Evolutionary conservation across 2,113 vertebrate genomes (phyloP).

Genomic region (Peromyscus californicus): DNA sequence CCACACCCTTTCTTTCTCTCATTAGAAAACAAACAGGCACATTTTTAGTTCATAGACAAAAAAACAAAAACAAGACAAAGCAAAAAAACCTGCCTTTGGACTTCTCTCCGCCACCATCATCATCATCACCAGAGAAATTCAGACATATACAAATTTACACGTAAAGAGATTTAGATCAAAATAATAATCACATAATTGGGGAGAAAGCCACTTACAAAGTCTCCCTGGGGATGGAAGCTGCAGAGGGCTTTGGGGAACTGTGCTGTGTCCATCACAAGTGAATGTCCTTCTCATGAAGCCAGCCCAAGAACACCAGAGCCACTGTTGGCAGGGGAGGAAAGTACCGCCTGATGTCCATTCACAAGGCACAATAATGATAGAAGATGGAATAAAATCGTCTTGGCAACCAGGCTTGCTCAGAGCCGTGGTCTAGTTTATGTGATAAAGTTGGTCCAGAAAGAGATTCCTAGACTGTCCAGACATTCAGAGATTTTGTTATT

Average conservation of each 20-base stretch:
- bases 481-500: background rate
- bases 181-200: background rate
- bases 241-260: background rate
- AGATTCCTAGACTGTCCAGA: background rate
- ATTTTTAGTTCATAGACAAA: background rate
- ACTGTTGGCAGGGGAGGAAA: background rate
- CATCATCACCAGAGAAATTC: background rate
- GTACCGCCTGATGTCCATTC: background rate
- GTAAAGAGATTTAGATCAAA: background rate
- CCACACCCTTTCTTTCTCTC: background rate
- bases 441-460: background rate
- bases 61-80: background rate
- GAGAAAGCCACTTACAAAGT: slow-evolving; percentile 38
- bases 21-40: background rate
- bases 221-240: background rate
- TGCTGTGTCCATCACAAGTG: background rate
- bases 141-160: background rate
- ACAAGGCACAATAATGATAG: background rate
- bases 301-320: background rate
- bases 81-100: background rate
- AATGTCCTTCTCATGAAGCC: background rate
- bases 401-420: background rate
- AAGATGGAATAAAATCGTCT: background rate
- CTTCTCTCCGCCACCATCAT: background rate
- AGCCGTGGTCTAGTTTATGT: background rate